Evolutionary conservation across 1,140 invertebrate species (phyloP).

Genomic region (Ectropis grisescens): DNA sequence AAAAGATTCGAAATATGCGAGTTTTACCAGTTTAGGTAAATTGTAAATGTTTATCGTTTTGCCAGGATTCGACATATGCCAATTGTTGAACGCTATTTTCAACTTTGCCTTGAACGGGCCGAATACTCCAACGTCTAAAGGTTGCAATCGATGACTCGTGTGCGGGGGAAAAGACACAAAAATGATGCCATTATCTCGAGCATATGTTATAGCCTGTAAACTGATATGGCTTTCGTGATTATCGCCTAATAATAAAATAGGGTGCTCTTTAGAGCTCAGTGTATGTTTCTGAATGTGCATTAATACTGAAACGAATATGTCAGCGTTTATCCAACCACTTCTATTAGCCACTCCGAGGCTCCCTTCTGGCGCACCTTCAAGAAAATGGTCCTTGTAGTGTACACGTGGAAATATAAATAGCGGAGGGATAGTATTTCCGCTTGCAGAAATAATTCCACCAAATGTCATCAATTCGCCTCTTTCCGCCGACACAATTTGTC

Average conservation of each 20-base stretch:
- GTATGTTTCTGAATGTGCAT: slow-evolving; percentile 2
- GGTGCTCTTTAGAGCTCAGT: slow-evolving; percentile 6
- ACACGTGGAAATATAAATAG: too few relatives aligned
- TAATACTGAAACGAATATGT: too few relatives aligned
- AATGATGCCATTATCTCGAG: slow-evolving; percentile 7
- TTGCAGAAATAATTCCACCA: too few relatives aligned
- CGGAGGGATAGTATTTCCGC: too few relatives aligned
- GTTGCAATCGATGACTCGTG: slow-evolving; percentile 45
- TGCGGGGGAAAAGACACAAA: slow-evolving; percentile 27
- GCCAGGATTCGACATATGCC: slow-evolving; percentile 45
- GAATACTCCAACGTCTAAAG: slow-evolving; percentile 48
- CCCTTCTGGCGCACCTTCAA: slow-evolving; percentile 49
- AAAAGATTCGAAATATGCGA: slow-evolving; percentile 27
- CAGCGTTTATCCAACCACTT: slow-evolving; percentile 59
- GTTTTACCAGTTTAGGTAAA: slow-evolving; percentile 22
- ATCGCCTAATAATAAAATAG: slow-evolving; percentile 6
- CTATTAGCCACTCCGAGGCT: slow-evolving; percentile 36
- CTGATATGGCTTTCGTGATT: slow-evolving; percentile 12
- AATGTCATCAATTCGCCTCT: too few relatives aligned
- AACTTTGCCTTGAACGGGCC: slow-evolving; percentile 51
- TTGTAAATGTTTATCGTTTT: slow-evolving; percentile 34
- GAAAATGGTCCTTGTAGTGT: slow-evolving; percentile 38
- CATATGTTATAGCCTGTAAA: slow-evolving; percentile 7
- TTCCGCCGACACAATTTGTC: too few relatives aligned
- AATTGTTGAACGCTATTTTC: slow-evolving; percentile 28